Percentiles rank a stretch among this genome's conserved stretches.
phyloP scores from a whole-genome alignment of 2,113 vertebrate species.

The Gasterosteus nipponicus region DNA sequence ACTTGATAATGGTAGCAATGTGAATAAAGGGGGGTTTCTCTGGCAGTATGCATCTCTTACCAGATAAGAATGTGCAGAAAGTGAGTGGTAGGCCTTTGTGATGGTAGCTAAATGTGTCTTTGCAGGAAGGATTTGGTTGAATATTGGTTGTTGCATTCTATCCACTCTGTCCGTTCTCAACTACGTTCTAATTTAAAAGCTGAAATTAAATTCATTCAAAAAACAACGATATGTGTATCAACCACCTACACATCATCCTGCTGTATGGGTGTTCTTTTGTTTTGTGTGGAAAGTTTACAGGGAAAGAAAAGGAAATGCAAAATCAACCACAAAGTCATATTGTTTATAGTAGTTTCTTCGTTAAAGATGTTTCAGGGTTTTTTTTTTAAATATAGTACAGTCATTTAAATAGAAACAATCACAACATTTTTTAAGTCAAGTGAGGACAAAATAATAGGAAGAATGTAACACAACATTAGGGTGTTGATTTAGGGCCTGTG shows the following conservation, averaged over 20 bases:
- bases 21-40: slow-evolving; percentile 51
- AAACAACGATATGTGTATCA: slow-evolving; percentile 63
- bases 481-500: neutral
- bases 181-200: slow-evolving; percentile 71
- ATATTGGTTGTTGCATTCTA: slow-evolving; percentile 72
- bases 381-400: neutral
- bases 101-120: slow-evolving; percentile 89
- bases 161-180: slow-evolving; percentile 73
- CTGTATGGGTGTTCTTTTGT: slow-evolving; percentile 10
- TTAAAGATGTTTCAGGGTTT: slow-evolving; percentile 31
- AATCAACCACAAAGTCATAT: neutral
- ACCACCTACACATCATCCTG: slow-evolving; percentile 32
- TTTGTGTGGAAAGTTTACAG: neutral
- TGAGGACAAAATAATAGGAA: slow-evolving; percentile 24
- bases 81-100: slow-evolving; percentile 81
- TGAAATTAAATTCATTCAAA: slow-evolving; percentile 78
- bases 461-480: neutral
- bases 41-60: slow-evolving; percentile 80
- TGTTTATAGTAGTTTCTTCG: neutral
- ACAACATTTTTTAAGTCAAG: slow-evolving; percentile 23
- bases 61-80: slow-evolving; percentile 64
- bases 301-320: slow-evolving; percentile 1
- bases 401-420: slow-evolving; percentile 53
- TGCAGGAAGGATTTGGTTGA: slow-evolving; percentile 77
- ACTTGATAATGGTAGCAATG: slow-evolving; percentile 79